Evolutionary conservation across 2,797 vertebrate genomes (phyloP).

Genomic region (Poecile montanus): DNA sequence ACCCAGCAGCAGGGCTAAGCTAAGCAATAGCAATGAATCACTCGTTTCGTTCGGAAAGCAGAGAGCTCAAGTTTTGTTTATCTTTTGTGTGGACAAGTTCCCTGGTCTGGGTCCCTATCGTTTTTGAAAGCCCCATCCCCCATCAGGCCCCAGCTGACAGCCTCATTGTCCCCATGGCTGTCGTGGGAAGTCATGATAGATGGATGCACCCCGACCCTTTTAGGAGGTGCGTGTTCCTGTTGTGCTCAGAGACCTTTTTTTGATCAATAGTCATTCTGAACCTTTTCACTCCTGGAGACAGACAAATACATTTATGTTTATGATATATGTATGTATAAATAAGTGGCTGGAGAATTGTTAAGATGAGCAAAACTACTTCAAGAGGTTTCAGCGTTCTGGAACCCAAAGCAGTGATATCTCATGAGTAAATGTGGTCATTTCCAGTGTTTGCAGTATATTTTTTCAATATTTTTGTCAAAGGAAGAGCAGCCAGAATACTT

Average conservation of each 20-base stretch:
- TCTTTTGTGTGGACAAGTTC: not conserved
- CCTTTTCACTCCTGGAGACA: not conserved
- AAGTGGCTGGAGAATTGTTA: not conserved
- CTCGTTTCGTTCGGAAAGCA: not conserved
- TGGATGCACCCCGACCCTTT: constrained; percentile 31
- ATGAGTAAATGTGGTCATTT: not conserved
- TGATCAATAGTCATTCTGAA: constrained; percentile 55
- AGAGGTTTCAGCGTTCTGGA: not conserved
- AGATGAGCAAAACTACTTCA: not conserved
- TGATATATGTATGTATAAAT: not conserved
- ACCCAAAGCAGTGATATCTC: not conserved
- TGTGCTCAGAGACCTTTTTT: constrained; percentile 37
- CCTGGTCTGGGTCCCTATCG: not conserved
- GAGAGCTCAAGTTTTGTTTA: not conserved
- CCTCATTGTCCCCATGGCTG: constrained; percentile 45
- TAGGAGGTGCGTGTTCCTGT: not conserved
- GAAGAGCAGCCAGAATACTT: constrained; percentile 45
- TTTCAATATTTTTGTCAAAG: constrained; percentile 35
- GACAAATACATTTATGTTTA: not conserved
- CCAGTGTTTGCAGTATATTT: not conserved
- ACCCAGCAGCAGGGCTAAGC: not conserved
- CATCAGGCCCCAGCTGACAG: not conserved
- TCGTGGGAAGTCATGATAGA: constrained; percentile 54
- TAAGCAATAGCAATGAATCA: not conserved
- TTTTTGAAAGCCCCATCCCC: constrained; percentile 14